phyloP scores from a whole-genome alignment of 2,888 invertebrate species.

The Hirtodrosophila duncani region DNA sequence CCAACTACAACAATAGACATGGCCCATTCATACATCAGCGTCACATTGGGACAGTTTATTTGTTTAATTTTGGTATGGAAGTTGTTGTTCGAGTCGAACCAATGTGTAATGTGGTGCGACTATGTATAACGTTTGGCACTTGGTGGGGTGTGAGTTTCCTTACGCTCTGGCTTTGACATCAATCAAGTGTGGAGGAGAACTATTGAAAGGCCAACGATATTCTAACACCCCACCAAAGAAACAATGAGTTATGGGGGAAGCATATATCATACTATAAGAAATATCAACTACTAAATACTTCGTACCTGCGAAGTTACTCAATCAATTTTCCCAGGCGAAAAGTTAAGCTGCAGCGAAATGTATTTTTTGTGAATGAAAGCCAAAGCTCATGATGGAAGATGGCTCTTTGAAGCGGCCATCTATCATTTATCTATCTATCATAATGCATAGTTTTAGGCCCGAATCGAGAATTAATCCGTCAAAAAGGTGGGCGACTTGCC shows the following conservation, averaged over 20 bases:
- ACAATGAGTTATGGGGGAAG: slow-evolving; percentile 50
- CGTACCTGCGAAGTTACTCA: slow-evolving; percentile 47
- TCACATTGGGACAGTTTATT: slow-evolving; percentile 60
- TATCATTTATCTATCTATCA: slow-evolving; percentile 65
- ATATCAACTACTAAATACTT: slow-evolving; percentile 47
- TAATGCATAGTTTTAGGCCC: slow-evolving; percentile 70
- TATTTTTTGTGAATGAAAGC: slow-evolving; percentile 8
- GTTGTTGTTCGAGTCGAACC: neutral
- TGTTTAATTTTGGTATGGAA: slow-evolving; percentile 51
- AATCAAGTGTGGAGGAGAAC: slow-evolving; percentile 50
- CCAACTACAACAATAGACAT: slow-evolving; percentile 5
- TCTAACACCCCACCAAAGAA: neutral
- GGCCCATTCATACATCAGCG: slow-evolving; percentile 53
- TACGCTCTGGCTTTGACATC: slow-evolving; percentile 44
- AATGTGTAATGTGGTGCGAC: slow-evolving; percentile 6
- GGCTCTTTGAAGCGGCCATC: slow-evolving; percentile 59
- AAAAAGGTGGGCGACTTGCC: slow-evolving; percentile 28
- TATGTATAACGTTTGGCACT: slow-evolving; percentile 37
- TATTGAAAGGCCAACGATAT: slow-evolving; percentile 22
- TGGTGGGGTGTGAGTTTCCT: slow-evolving; percentile 18
- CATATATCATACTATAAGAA: slow-evolving; percentile 15
- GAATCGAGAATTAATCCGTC: slow-evolving; percentile 75
- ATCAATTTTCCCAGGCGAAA: slow-evolving; percentile 64
- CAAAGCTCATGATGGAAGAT: slow-evolving; percentile 49
- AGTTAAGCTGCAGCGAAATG: slow-evolving; percentile 51